Percentiles rank a stretch among this genome's conserved stretches.
Evolutionary conservation across 2,113 vertebrate genomes (phyloP).

Genomic region (Microtus montanus): DNA sequence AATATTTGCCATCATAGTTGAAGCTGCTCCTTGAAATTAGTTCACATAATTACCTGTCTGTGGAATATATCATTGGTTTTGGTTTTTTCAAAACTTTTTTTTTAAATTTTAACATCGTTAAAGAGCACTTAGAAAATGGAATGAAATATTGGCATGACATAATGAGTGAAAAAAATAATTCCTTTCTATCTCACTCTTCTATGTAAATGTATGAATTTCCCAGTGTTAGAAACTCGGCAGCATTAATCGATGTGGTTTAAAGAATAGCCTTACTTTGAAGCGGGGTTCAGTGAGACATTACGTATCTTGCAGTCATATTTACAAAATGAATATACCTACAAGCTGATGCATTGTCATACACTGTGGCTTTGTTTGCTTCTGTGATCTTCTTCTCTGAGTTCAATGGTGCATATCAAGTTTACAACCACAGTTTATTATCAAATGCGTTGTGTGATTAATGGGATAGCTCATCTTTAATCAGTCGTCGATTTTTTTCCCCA

Average conservation of each 20-base stretch:
- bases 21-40: slow-evolving; percentile 85
- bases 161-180: slow-evolving; percentile 66
- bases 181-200: slow-evolving; percentile 47
- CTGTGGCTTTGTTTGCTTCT: slow-evolving; percentile 45
- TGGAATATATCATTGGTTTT: slow-evolving; percentile 67
- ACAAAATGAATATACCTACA: slow-evolving; percentile 58
- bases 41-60: slow-evolving; percentile 84
- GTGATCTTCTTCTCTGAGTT: slow-evolving; percentile 52
- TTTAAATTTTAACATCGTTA: slow-evolving; percentile 78
- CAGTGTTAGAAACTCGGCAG: slow-evolving; percentile 45
- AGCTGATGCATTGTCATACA: slow-evolving; percentile 47
- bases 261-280: slow-evolving; percentile 53
- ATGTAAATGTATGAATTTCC: slow-evolving; percentile 19
- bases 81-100: slow-evolving; percentile 67
- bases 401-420: slow-evolving; percentile 67
- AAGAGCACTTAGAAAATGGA: slow-evolving; percentile 72
- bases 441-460: slow-evolving; percentile 74
- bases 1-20: slow-evolving; percentile 83
- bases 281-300: slow-evolving; percentile 15
- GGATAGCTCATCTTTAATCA: slow-evolving; percentile 71
- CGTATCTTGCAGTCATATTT: slow-evolving; percentile 60
- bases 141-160: slow-evolving; percentile 68
- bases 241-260: slow-evolving; percentile 65
- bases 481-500: slow-evolving; percentile 48
- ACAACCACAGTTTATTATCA: slow-evolving; percentile 71